Conservation (phyloP, 2,113 vertebrate species). For the Cyphomyrus plagiostoma region DNA sequence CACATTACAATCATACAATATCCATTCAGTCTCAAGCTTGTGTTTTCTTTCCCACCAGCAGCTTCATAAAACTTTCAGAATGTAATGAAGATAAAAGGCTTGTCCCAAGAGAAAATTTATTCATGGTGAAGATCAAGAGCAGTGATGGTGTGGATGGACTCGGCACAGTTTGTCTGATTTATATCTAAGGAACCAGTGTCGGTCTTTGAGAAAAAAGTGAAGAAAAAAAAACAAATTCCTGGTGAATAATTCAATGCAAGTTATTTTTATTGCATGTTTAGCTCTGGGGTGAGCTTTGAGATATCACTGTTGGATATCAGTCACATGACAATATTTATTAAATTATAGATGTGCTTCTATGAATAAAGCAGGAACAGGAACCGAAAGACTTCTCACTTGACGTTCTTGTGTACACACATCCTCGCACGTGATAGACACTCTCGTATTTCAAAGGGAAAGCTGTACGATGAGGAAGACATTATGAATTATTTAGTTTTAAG, state of each 20-base stretch:
- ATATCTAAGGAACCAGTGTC: background rate
- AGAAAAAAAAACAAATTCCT: constrained; percentile 5
- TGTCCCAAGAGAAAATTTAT: background rate
- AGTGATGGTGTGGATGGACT: background rate
- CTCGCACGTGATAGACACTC: background rate
- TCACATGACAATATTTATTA: constrained; percentile 38
- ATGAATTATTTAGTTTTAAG: background rate
- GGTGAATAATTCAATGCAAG: constrained; percentile 23
- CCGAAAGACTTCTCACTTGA: background rate
- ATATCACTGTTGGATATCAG: constrained; percentile 24
- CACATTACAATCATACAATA: background rate
- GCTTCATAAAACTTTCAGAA: background rate
- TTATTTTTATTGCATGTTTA: constrained; percentile 16
- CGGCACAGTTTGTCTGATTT: background rate
- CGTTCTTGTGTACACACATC: background rate
- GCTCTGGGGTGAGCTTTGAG: constrained; percentile 13
- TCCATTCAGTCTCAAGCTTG: background rate
- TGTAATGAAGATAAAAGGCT: background rate
- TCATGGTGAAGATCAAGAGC: background rate
- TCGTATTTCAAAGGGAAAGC: background rate
- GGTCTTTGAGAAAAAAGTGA: background rate
- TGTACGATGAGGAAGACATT: background rate
- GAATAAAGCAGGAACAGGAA: background rate
- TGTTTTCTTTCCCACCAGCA: background rate
- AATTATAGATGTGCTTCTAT: constrained; percentile 27